These are phyloP conservation scores for Cerastoderma edule DNA, from an alignment of 2,888 invertebrate genomes.

Conservation along the genomic window DNA sequence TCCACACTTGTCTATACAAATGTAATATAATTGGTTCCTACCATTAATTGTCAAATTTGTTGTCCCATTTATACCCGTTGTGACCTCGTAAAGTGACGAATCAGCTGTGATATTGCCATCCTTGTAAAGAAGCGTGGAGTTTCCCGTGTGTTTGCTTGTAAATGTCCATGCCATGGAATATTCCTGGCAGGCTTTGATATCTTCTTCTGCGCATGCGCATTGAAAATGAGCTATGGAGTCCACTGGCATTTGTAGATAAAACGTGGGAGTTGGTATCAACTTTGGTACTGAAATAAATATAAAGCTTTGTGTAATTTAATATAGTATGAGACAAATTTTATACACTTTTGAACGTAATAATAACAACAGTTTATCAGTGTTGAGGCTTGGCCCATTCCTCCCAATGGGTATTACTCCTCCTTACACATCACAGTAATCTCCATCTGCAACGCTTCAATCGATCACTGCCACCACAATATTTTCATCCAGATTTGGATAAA, in stretches of 20 bases:
- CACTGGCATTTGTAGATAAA: slow-evolving; percentile 43
- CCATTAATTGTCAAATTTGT: slow-evolving; percentile 46
- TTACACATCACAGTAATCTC: no score
- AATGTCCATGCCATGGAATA: slow-evolving; percentile 45
- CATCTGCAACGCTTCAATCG: no score
- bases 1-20: no score
- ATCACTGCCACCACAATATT: no score
- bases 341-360: no score
- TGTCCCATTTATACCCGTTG: slow-evolving; percentile 11
- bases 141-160: slow-evolving; percentile 30
- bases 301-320: no score
- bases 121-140: slow-evolving; percentile 27
- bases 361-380: no score
- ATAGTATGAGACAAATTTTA: no score
- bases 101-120: slow-evolving; percentile 25
- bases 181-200: slow-evolving; percentile 1
- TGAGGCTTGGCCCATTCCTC: no score
- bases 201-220: slow-evolving; percentile 36
- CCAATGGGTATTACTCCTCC: no score
- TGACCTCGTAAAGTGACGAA: slow-evolving; percentile 25
- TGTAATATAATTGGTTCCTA: slow-evolving; percentile 13
- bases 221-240: slow-evolving; percentile 46
- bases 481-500: no score
- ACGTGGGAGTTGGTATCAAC: slow-evolving; percentile 39
- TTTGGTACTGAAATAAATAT: slow-evolving; percentile 37